Base-by-base conservation (phyloP, 2,797 vertebrate genomes). In the Sciaenops ocellatus region DNA sequence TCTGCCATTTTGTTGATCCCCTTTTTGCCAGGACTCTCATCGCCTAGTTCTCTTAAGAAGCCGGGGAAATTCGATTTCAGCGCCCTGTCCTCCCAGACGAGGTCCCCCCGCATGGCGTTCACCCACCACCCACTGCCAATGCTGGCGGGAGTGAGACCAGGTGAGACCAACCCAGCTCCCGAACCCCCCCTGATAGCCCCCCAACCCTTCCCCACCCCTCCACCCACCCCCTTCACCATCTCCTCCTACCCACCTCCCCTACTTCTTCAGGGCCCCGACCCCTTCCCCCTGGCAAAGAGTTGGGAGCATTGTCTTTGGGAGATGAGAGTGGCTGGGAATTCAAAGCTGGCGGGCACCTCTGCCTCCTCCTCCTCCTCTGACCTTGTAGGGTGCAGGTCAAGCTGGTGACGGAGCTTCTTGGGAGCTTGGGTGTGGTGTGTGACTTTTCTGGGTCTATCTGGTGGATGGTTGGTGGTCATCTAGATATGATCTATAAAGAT, bases 41-140 rank as follows among this genome's bases (percentile, higher is more conserved):
- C 95, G 93, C 97, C 97, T 92, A 96, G 96, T 95, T 97, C 97
- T 95, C 96, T 97, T 96, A 98, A 97, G 97, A 98, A 98, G 96
- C 95, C 97, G 94, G 97, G 97, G 94, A 98, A 98, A 95, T 95
- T 97, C 95, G 97, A 98, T 96, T 98, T 97, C 96, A 96, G 96
- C 88, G 96, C 96, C 90, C 96, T 97, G 92, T 96, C 96, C 86
- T 96, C 96, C 88, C 97, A 97, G 95, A 96, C 96, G 92, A 95
- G 96, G 93, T 95, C 97, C 93, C 96, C 97, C 89, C 96, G 97
- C 95, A 97, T 97, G 97, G 96, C 97, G 95, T 97, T 97, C 94
- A 97, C 97, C 93, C 97, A 97, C 94, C 97, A 98, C 96, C 96
- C 97, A 87, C 96, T 98, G 96, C 97, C 97, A 89, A 96, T 97